Evolutionary conservation across 2,797 vertebrate species (phyloP), one percentile per base, ranked within the genome.

Genomic region (Enteromius trimaculatus): DNA sequence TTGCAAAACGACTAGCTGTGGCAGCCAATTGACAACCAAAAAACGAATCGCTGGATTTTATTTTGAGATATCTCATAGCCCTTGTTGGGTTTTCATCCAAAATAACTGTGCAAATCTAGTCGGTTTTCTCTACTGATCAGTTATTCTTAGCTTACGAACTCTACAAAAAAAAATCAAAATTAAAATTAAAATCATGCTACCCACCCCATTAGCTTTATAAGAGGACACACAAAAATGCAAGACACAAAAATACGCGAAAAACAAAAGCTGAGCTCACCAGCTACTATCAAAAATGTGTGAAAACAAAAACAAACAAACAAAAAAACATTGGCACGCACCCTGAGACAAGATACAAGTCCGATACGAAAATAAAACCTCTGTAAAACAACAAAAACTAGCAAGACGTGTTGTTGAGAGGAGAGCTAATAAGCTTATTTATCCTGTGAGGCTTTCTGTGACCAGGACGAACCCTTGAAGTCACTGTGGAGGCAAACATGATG

Each of bases 271-370:
- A 51, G 80, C 70, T 55, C 47, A 87, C 77, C 26, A 85, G 55
- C 75, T 78, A 65, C 44, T 51, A 60, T 47, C 49, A 77, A 47
- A 79, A 84, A 85, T 17, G 65, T 93, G 93, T 93, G 92, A 93
- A 51, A 62, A 68, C 64, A 64, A 72, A 83, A 79, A 88, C 91
- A 44, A 90, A 14, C 69, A 69, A 79, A 81, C 53, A 39, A 72
- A 74, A 92, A 92, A 64, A 90, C 91, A 93, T 96, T 95, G 95
- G 95, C 95, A 96, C 95, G 93, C 95, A 97, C 95, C 96, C 95
- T 95, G 93, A 95, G 94, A 95, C 93, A 92, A 95, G 88, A 90
- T 93, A 94, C 91, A 77, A 88, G 64, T 79, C 92, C 86, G 88
- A 85, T 90, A 81, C 0, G 89, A 89, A 88, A 86, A 90, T 90